phyloP scores from a whole-genome alignment of 2,113 vertebrate genomes.

The Poicephalus gulielmi region DNA sequence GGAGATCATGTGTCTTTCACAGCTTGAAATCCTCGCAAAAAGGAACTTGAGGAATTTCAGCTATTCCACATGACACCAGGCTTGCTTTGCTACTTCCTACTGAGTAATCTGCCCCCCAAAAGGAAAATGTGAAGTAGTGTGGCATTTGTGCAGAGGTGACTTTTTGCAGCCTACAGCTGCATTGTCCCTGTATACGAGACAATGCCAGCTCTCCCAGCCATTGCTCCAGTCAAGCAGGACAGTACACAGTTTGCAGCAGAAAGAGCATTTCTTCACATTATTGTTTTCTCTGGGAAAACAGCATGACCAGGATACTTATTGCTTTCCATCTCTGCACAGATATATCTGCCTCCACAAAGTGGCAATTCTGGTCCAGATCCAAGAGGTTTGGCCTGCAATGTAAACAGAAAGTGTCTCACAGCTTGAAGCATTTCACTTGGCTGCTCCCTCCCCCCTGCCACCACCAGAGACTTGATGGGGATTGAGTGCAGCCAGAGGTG shows the following conservation, averaged over 20 bases:
- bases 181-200: not conserved
- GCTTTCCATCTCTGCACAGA: not conserved
- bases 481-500: conserved; percentile 57
- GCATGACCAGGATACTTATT: fast-evolving
- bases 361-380: conserved; percentile 24
- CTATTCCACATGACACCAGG: conserved; percentile 54
- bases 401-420: conserved; percentile 42
- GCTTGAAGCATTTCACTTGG: conserved; percentile 57
- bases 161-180: not conserved
- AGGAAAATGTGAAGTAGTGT: not conserved
- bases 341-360: not conserved
- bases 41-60: conserved; percentile 66
- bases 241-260: not conserved
- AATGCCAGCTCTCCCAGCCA: not conserved
- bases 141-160: not conserved
- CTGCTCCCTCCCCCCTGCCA: not conserved
- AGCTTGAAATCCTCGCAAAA: conserved; percentile 67
- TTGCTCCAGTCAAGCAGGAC: not conserved
- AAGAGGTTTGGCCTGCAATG: conserved; percentile 11
- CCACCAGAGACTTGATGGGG: not conserved
- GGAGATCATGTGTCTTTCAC: conserved; percentile 62
- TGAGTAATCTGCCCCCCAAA: not conserved
- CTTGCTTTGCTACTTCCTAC: conserved; percentile 30
- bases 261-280: not conserved
- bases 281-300: not conserved